Evolutionary conservation across 1,140 invertebrate genomes (phyloP), one percentile per base, ranked within the genome.

Genomic region (Theocolax elegans): DNA sequence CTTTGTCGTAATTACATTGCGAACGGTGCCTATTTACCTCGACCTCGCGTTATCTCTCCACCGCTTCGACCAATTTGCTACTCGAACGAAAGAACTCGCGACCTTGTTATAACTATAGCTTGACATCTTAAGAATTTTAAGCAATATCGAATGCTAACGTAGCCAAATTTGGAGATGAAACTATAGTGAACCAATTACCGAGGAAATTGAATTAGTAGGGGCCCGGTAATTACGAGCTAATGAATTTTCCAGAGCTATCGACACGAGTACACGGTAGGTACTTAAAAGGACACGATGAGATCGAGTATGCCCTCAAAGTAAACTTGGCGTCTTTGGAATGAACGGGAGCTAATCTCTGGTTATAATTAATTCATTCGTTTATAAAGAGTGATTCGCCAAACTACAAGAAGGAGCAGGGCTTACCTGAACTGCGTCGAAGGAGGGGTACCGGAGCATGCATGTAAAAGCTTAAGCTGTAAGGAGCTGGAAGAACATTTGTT

Each of bases 311-410:
- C 49, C 19, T 65, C 35, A 42, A 54, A 65, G 48, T 42, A 17
- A 40, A 65, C 48, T 21, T 21, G 13, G 21, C 6, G 63, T 38
- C 38, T 65, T 65, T 17, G 40, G 27, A 54, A 38, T 65, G 67
- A 51, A 58, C 49, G 59, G 31, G 31, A 48, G 51, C 44, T 65
- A 49, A 75, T 40, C 72, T 42, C 51, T 46, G 40, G 67, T 76
- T 76, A 73, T 76, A 78, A 77, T 78, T 77, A 76, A 76, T 76
- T 76, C 71, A 75, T 78, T 78, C 74, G 74, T 62, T 44, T 56
- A 60, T 53, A 53, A 60, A 40, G 38, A n/a, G 44, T 29, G 66
- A 59, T 40, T 59, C 19, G 38, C 44, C 19, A 15, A 6, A 17
- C 19, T 23, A 23, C 15, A n/a, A 15, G 6, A 46, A 4, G 15